Conservation (phyloP, 1,140 invertebrate species). For the Pantala flavescens region DNA sequence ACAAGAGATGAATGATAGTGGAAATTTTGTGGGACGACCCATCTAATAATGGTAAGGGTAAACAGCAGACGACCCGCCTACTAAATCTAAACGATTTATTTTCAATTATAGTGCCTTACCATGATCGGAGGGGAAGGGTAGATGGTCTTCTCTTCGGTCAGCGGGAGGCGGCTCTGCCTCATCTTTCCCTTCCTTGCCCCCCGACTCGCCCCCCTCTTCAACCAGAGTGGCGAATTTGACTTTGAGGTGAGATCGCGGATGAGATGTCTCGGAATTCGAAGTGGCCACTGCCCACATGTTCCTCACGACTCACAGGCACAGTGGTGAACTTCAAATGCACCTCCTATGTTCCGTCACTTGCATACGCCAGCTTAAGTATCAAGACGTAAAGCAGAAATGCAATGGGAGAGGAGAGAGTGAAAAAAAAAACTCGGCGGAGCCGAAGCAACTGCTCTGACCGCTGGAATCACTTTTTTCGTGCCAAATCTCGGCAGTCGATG, state of each 20-base stretch:
- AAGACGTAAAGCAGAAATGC: too few species aligned
- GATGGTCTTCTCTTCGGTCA: too few species aligned
- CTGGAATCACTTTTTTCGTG: background rate
- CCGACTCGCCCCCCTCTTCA: background rate
- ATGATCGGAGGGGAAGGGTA: too few species aligned
- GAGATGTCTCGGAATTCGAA: background rate
- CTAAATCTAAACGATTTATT: too few species aligned
- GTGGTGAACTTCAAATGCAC: background rate
- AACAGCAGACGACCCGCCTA: too few species aligned
- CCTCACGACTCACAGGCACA: background rate
- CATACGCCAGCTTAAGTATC: background rate
- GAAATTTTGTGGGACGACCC: too few species aligned
- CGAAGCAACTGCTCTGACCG: background rate
- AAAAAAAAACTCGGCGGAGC: background rate
- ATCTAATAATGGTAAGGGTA: too few species aligned
- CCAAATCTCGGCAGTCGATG: background rate
- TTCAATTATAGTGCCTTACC: too few species aligned
- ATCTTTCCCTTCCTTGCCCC: background rate
- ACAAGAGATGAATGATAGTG: too few species aligned
- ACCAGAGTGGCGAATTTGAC: background rate
- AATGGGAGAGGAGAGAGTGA: background rate
- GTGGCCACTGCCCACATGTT: conserved; percentile 2
- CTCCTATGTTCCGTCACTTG: background rate
- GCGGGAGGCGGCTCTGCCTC: background rate
- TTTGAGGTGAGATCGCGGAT: background rate